A percentile compares a stretch with the other conserved stretches of the same genome.
Conservation (phyloP, 2,888 invertebrate genomes). For the Ophion obscuratus region DNA sequence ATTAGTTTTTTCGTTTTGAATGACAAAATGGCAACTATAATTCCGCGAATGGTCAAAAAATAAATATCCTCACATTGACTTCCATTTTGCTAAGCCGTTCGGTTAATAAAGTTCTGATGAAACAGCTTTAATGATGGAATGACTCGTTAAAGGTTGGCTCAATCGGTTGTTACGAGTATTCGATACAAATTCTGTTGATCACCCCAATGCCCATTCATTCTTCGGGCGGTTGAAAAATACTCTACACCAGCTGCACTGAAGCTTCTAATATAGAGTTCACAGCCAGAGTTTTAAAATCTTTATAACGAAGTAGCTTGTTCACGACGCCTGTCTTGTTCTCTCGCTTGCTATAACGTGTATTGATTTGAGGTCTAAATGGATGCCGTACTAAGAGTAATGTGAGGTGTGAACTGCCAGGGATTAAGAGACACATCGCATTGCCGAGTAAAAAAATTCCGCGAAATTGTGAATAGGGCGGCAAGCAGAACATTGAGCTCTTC, state of each 20-base stretch:
- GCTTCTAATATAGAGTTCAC: slow-evolving; percentile 29
- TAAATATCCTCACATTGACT: slow-evolving; percentile 18
- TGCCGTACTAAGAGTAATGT: slow-evolving; percentile 46
- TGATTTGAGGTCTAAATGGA: slow-evolving; percentile 78
- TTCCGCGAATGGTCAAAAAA: neutral
- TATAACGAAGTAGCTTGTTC: slow-evolving; percentile 43
- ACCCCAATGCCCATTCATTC: neutral
- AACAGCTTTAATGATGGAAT: slow-evolving; percentile 25
- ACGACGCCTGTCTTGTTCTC: slow-evolving; percentile 12
- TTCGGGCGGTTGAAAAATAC: slow-evolving; percentile 12
- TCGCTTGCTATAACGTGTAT: slow-evolving; percentile 58
- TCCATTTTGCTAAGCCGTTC: neutral
- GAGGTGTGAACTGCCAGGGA: slow-evolving; percentile 1
- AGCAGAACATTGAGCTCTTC: too few relatives aligned
- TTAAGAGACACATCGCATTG: too few relatives aligned
- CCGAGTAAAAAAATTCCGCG: too few relatives aligned
- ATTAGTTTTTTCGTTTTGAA: neutral
- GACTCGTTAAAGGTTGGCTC: slow-evolving; percentile 28
- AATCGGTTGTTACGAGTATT: slow-evolving; percentile 31
- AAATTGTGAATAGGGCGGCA: too few relatives aligned
- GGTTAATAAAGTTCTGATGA: slow-evolving; percentile 1
- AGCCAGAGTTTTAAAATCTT: slow-evolving; percentile 72
- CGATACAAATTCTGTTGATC: neutral
- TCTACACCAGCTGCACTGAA: neutral
- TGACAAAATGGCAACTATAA: neutral